Evolutionary conservation across 2,113 vertebrate genomes (phyloP), one percentile per base, ranked within the genome.

Genomic region (Fulmarus glacialis): DNA sequence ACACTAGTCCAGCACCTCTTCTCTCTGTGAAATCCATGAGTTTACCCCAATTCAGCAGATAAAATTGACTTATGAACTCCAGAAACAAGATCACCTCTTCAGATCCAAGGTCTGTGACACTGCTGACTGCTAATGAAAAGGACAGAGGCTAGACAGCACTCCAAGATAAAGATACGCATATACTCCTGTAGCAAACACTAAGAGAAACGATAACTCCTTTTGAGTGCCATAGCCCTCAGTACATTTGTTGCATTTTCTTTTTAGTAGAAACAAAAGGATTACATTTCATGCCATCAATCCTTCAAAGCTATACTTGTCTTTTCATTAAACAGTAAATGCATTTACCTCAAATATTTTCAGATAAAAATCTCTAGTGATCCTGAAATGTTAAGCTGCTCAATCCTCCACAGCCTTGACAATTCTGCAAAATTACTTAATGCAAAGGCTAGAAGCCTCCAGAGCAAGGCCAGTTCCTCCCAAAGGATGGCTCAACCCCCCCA

Each of bases 311-410:
- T 34, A 50, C 78, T 94, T 89, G 93, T 85, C 89, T 97, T 96
- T 96, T 92, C 83, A 94, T 97, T 96, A 97, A 92, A 87, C 12
- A 78, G 67, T 68, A 94, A 95, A 92, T 81, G 87, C 89, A 94
- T 80, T 93, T 95, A 95, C 71, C 53, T 87, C 89, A 96, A 96
- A 94, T 93, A 96, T 97, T 96, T 96, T 93, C 53, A 93, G 81
- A 95, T 64, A 89, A 97, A 96, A 96, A 85, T 84, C 89, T 88
- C 93, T 80, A 89, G 70, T 62, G 81, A 96, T 89, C 60, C 68
- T 91, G 73, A 95, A 96, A 89, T 8, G 53, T 87, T 95, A 90
- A 93, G n/a, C 80, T 89, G 72, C 86, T 95, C 83, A 87, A 84
- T 74, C 80, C 64, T 52, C 70, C 73, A 74, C 6, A 89, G 59